Evolutionary conservation across 1,140 invertebrate species (phyloP).

Genomic region (Drosophila lini): DNA sequence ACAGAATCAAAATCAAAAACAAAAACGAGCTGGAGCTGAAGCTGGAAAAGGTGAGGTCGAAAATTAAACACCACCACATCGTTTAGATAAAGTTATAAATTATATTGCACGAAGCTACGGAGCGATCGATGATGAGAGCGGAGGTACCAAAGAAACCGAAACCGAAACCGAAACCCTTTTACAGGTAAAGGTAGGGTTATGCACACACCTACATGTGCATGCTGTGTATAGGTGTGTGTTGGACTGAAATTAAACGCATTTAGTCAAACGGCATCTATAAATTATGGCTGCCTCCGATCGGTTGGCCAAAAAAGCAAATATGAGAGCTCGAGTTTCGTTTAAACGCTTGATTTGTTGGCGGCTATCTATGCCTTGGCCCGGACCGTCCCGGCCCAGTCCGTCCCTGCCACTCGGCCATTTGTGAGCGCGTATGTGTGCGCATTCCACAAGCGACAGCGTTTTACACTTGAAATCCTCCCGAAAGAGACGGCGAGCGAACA

Average conservation of each 20-base stretch:
- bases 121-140: constrained; percentile 68
- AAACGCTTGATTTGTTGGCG: constrained; percentile 77
- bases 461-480: constrained; percentile 73
- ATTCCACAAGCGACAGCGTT: constrained; percentile 81
- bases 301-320: constrained; percentile 34
- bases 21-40: constrained; percentile 36
- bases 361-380: constrained; percentile 20
- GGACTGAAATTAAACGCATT: constrained; percentile 79
- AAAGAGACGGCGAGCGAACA: constrained; percentile 17
- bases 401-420: not conserved
- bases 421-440: constrained; percentile 44
- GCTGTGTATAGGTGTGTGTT: constrained; percentile 28
- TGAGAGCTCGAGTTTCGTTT: constrained; percentile 77
- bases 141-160: constrained; percentile 40
- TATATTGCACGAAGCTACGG: constrained; percentile 74
- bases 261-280: constrained; percentile 83
- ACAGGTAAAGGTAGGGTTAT: constrained; percentile 18
- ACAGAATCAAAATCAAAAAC: constrained; percentile 36
- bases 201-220: constrained; percentile 21
- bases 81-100: constrained; percentile 83
- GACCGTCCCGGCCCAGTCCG: not conserved
- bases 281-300: constrained; percentile 62
- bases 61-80: constrained; percentile 83
- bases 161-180: constrained; percentile 59
- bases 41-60: constrained; percentile 82